Base-by-base conservation (phyloP, 2,888 invertebrate species). In the Ochropacha duplaris region DNA sequence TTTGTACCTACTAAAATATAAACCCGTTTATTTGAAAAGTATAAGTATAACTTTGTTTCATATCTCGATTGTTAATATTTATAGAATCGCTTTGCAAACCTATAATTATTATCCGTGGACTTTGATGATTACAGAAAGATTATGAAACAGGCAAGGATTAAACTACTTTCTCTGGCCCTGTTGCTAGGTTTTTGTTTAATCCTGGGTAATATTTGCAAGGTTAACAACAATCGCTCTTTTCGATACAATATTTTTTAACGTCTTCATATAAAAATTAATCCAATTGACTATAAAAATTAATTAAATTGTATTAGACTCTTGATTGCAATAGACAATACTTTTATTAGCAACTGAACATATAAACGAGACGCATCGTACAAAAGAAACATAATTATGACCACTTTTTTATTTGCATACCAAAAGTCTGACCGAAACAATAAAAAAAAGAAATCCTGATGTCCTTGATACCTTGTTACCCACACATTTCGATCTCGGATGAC, bases 391-490 rank as follows among this genome's bases (percentile, higher is more conserved):
- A 79, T 79, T 71, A 78, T 60, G 70, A 68, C 69, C 68, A 71
- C 71, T 75, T 84, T 50, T 84, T 83, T 83, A 81, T 87, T 83
- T 84, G 80, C 84, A 86, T 87, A 82, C 84, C 84, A 77, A 79
- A 72, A 74, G 68, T 67, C 74, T 74, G 78, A 69, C 73, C 72
- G 71, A 72, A 74, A 74, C 72, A 81, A 81, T 74, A 78, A 71
- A 75, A 77, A 80, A 72, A 76, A 76, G 67, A 78, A 79, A 83
- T 76, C 81, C 79, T 66, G 83, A 62, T 78, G 86, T 79, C 90
- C 90, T 90, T 87, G 86, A 81, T 83, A 84, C 78, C 78, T 86
- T 79, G 83, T 85, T 84, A 83, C 85, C 81, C 80, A 83, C 84
- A 83, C 83, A 76, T 82, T 85, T 80, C 76, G 78, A 82, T 81